Evolutionary conservation across 2,888 invertebrate species (phyloP), one percentile per base, ranked within the genome.

Genomic region (Trissoscelio sp.): DNA sequence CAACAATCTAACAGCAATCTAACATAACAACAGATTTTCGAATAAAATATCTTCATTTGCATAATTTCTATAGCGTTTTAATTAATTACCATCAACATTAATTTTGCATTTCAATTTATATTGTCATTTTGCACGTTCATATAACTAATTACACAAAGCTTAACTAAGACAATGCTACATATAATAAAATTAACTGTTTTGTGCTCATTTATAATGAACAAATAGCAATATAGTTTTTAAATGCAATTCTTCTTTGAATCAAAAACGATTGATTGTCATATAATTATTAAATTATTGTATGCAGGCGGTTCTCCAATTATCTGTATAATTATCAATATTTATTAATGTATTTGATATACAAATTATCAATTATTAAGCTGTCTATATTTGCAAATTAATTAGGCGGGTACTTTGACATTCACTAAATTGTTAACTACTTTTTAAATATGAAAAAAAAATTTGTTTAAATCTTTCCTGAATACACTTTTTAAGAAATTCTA

Each of bases 41-140:
- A 9, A 28, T 55, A 34, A 55, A 31, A 16, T 55, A 16, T 16
- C 2, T 16, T 14, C 11, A 55, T 55, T 34, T 34, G 31, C 11
- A 31, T 11, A 14, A 31, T 55, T 31, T 31, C 18, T 14, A 24
- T 20, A 20, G 46, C 5, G 16, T 46, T 46, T 46, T 46, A 48
- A 46, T 46, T 39, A 58, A 58, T 58, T 22, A 42, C 14, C 6
- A 11, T 14, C 3, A 42, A 39, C 24, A 53, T 9, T 39, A 48
- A 39, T 39, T 53, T 24, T 16, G 37, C 24, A 39, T 39, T 53
- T 48, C 16, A 34, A 66, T 66, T n/a, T 18, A 18, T 6, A 66
- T 66, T 34, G 14, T 22, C 48, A 51, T 48, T 66, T 66, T 18
- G 51, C 16, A 0, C 37, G 12, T 7, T 58, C 16, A 18, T 44